Base-by-base conservation (phyloP, 1,140 invertebrate genomes). In the Drosophila pseudoobscura region DNA sequence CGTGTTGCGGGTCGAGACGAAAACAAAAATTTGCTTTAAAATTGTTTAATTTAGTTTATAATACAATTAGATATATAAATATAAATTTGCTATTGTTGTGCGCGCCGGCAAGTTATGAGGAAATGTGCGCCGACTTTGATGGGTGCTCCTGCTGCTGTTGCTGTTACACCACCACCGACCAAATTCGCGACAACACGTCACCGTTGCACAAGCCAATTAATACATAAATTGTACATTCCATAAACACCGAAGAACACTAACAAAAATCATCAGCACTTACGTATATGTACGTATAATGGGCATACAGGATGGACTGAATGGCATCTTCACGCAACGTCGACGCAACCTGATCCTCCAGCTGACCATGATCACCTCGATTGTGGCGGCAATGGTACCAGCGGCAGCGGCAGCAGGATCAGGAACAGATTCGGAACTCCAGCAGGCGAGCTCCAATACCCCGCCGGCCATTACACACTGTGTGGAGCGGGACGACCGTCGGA, bases 251-350 rank as follows among this genome's bases (percentile, higher is more conserved):
- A 46, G 49, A 20, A 3, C 57, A 41, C 43, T 4, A 15, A 43
- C 26, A 41, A 41, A 45, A 55, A 52, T 41, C 56, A 44, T 41
- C 11, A 15, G 8, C 20, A 26, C 13, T 52, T 75, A 65, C 71
- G 69, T 69, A 47, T 60, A 71, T 68, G 49, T 50, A 54, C 72
- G 61, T 77, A 85, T 65, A 59, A 90, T 90, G 89, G 89, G 80
- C 64, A 90, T 80, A 68, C 72, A 89, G 71, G 62, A 87, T 78
- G 75, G 84, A 59, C 62, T 84, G 58, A 73, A 73, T 59, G 76
- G 69, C 39, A 69, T 79, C 52, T 44, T 69, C 26, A 77, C 26
- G 51, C 66, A 69, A 20, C 59, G 65, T 47, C 76, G 79, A 46
- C 77, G 64, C 52, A 72, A 58, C 41, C 45, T 82, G 22, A 70